Base-by-base conservation (phyloP, 2,888 invertebrate genomes). In the Incurvaria masculella region DNA sequence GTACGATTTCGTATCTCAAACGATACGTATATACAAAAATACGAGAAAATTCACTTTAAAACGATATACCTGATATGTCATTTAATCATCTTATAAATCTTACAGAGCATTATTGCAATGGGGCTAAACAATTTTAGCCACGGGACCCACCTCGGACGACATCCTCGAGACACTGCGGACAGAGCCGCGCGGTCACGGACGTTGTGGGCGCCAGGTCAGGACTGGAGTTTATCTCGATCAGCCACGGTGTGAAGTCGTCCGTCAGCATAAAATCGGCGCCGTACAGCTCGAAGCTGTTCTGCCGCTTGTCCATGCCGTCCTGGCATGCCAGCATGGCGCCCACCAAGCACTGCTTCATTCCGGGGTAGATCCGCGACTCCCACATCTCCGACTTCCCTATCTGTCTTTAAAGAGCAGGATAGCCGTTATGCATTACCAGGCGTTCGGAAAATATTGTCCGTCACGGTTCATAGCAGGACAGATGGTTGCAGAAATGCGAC, bases 191-290 rank as follows among this genome's bases (percentile, higher is more conserved):
- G 0, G 96, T 97, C 1, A 96, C 91, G 52, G 88, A 90, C 0
- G 95, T 95, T 1, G 91, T 91, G n/a, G 89, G 85, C 14, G 92
- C 90, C 78, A 97, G 83, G 71, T 94, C 91, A 0, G 97, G 96
- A 69, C 94, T 92, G 8, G 93, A 92, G 67, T 97, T 97, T 55
- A 97, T 94, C 71, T 97, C 97, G 55, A 97, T 89, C 2, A 97
- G 80, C 94, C 95, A 96, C 0, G 95, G 94, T 23, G 86, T 85
- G 58, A 88, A 89, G 59, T 91, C 89, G 49, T 94, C 90, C 42
- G 91, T 89, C 49, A 97, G 73, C 90, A 97, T 94, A 63, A 97
- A 97, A 69, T 97, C 97, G 1, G 96, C 96, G 16, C 97, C 97
- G 59, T 94, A 97, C 19, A 97, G 70, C 69, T 96, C 95, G 71